These are phyloP conservation scores for Ruditapes philippinarum DNA, from an alignment of 1,140 invertebrate genomes.

Conservation along the genomic window DNA sequence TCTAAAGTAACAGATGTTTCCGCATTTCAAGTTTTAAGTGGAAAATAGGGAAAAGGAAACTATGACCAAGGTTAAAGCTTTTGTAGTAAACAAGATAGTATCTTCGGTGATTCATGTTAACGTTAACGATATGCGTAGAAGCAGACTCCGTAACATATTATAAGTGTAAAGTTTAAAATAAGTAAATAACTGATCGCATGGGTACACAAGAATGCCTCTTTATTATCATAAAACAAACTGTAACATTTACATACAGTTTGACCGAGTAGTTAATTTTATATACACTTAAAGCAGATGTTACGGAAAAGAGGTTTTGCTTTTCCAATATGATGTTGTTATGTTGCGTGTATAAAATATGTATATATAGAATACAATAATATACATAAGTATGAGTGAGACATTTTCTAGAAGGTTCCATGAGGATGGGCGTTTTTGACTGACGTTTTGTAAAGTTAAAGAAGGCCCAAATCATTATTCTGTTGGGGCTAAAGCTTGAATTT, in stretches of 20 bases:
- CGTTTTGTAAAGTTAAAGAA: too few species aligned
- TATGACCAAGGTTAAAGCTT: too few species aligned
- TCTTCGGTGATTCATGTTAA: neutral
- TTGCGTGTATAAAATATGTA: neutral
- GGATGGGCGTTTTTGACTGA: too few species aligned
- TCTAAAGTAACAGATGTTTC: neutral
- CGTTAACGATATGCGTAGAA: too few species aligned
- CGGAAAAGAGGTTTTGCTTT: neutral
- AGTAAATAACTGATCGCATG: neutral
- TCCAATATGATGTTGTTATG: neutral
- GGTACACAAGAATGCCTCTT: neutral
- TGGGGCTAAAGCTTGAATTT: too few species aligned
- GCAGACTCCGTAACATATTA: neutral
- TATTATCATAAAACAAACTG: neutral
- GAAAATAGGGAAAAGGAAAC: too few species aligned
- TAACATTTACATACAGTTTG: neutral
- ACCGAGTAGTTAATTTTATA: neutral
- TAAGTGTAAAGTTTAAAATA: neutral
- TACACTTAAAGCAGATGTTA: neutral
- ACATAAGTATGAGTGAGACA: neutral
- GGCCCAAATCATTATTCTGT: too few species aligned
- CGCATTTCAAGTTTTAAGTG: too few species aligned
- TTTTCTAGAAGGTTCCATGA: too few species aligned
- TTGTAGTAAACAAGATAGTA: too few species aligned
- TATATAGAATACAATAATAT: neutral